Evolutionary conservation across 2,797 vertebrate genomes (phyloP).

Genomic region (Spinus pinus): DNA sequence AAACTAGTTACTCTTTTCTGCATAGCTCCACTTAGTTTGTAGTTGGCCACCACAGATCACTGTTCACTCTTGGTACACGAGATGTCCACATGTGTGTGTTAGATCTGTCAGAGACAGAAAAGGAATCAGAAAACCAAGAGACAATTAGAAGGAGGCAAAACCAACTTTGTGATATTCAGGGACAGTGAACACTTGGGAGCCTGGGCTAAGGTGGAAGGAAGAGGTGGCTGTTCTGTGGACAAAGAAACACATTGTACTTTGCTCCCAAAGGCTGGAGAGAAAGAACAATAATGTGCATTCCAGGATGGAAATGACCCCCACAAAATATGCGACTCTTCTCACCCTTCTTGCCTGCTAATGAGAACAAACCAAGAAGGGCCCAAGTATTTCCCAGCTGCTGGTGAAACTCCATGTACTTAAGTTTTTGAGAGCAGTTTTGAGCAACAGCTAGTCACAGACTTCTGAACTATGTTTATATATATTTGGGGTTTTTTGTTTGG

Average conservation of each 20-base stretch:
- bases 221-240: not conserved
- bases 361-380: not conserved
- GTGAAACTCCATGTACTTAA: not conserved
- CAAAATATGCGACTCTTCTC: not conserved
- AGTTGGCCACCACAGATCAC: not conserved
- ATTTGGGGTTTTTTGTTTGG: not conserved
- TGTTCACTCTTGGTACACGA: not conserved
- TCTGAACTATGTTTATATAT: not conserved
- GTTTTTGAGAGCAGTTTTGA: not conserved
- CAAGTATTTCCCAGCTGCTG: not conserved
- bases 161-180: not conserved
- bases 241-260: not conserved
- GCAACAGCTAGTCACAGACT: not conserved
- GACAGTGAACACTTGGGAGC: not conserved
- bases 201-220: not conserved
- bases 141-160: not conserved
- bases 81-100: not conserved
- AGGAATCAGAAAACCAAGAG: not conserved
- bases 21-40: not conserved
- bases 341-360: not conserved
- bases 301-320: not conserved
- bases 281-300: not conserved
- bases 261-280: not conserved
- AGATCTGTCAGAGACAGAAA: not conserved
- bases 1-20: not conserved